Conservation (phyloP, 2,797 vertebrate genomes). For the Halcyon leucocephala region DNA sequence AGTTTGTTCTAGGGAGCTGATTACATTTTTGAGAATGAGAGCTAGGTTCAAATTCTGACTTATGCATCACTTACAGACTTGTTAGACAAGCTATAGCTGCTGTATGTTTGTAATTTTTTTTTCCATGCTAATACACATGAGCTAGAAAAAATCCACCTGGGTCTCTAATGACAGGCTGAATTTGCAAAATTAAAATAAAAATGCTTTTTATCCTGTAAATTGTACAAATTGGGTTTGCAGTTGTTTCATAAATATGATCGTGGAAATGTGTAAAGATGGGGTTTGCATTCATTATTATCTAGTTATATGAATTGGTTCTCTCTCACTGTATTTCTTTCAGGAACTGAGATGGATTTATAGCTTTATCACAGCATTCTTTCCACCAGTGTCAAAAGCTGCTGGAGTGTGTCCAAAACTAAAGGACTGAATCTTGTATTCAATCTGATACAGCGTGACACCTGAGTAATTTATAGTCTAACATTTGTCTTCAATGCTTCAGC, state of each 20-base stretch:
- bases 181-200: neutral
- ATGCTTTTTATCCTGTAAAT: neutral
- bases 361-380: neutral
- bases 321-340: neutral
- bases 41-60: conserved; percentile 1
- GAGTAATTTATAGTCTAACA: neutral
- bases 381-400: neutral
- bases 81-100: conserved; percentile 20
- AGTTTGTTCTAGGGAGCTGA: conserved; percentile 53
- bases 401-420: neutral
- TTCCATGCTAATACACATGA: neutral
- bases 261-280: neutral
- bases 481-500: neutral
- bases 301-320: neutral
- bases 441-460: neutral
- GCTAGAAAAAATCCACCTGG: neutral
- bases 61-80: conserved; percentile 9
- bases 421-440: neutral
- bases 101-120: neutral
- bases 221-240: neutral
- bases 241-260: neutral
- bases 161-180: neutral
- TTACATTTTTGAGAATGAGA: conserved; percentile 40
- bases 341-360: neutral
- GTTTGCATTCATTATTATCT: neutral